Conservation (phyloP, 2,888 invertebrate species). For the Sinotaia quadrata region DNA sequence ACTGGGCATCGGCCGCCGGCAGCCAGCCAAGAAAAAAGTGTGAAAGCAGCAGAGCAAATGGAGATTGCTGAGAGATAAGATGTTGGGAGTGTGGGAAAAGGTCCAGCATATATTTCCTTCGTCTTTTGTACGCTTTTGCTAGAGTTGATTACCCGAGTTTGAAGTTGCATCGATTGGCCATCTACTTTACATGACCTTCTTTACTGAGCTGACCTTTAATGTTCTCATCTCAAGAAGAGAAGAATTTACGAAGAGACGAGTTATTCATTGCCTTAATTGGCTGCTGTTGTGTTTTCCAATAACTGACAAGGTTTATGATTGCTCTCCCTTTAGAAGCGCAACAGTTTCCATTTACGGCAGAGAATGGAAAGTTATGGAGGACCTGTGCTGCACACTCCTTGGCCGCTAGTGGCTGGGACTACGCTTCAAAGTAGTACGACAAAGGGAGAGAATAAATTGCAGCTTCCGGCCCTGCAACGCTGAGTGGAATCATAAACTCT, state of each 20-base stretch:
- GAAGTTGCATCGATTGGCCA: no score
- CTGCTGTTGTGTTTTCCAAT: constrained; percentile 27
- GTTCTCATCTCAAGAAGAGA: constrained; percentile 14
- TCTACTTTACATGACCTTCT: no score
- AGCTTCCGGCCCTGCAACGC: constrained; percentile 30
- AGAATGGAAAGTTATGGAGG: constrained; percentile 8
- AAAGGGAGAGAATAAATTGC: constrained; percentile 35
- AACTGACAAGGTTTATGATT: constrained; percentile 31
- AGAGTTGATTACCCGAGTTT: no score
- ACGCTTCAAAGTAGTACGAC: constrained; percentile 25
- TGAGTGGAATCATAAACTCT: constrained; percentile 41
- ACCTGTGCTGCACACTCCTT: neutral
- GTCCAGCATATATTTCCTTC: no score
- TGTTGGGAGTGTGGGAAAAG: no score
- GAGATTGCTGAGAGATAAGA: no score
- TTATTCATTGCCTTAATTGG: constrained; percentile 16
- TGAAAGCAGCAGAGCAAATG: no score
- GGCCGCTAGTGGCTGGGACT: neutral
- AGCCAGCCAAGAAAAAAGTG: no score
- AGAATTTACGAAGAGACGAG: constrained; percentile 20
- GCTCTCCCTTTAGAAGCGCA: constrained; percentile 10
- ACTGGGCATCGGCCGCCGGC: no score
- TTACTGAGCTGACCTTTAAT: neutral
- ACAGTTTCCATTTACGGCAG: constrained; percentile 1
- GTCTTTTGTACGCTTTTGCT: no score